Conservation (phyloP, 2,888 invertebrate genomes). For the Syrista parreyssii region DNA sequence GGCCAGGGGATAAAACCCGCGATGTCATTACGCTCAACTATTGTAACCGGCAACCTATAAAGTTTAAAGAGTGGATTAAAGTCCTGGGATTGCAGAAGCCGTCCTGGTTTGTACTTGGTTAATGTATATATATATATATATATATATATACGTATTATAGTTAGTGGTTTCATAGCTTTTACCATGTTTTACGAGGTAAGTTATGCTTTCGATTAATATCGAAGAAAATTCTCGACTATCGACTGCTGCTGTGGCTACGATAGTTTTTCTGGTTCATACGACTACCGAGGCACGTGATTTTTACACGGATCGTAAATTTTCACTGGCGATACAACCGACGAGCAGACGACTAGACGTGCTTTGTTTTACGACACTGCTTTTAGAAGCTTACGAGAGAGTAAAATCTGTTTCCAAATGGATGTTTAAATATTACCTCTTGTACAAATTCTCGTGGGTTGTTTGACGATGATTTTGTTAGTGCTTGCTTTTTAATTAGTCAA, state of each 20-base stretch:
- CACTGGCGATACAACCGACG: background rate
- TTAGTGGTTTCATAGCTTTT: background rate
- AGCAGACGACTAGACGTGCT: background rate
- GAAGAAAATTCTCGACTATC: background rate
- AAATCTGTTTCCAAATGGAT: background rate
- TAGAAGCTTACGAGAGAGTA: background rate
- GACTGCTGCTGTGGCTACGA: background rate
- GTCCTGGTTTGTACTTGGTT: background rate
- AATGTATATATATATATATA: background rate
- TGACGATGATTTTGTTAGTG: no score
- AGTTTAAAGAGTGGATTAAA: conserved; percentile 10
- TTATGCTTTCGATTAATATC: background rate
- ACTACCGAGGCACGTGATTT: background rate
- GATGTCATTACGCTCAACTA: conserved; percentile 21
- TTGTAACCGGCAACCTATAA: conserved; percentile 13
- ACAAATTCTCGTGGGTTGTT: background rate
- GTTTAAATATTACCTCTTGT: background rate
- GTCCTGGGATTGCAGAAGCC: conserved; percentile 9
- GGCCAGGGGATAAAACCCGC: conserved; percentile 21
- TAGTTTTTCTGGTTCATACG: background rate
- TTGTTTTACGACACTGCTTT: background rate
- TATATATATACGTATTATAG: background rate
- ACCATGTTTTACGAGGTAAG: background rate
- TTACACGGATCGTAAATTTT: background rate
- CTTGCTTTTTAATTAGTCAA: no score